These are phyloP conservation scores for Stenoptilia bipunctidactyla DNA, from an alignment of 2,888 invertebrate species.

Conservation along the genomic window DNA sequence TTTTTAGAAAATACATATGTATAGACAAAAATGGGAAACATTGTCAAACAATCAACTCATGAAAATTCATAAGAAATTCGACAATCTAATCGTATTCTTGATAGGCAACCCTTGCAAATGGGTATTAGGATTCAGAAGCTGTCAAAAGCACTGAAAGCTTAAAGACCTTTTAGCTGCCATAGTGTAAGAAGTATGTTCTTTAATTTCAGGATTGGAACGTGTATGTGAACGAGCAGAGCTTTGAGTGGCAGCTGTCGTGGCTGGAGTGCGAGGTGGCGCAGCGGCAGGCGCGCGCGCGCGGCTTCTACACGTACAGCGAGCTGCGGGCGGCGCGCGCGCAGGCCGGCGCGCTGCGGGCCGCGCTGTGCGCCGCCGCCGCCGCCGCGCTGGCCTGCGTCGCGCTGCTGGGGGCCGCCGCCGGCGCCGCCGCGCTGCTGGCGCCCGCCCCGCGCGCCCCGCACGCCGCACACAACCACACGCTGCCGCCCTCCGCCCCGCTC, in stretches of 20 bases:
- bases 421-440: conserved; percentile 1
- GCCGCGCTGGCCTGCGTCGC: conserved; percentile 23
- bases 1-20: too few species aligned
- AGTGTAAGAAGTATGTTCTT: not conserved
- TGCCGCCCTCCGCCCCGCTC: conserved; percentile 5
- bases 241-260: conserved; percentile 78
- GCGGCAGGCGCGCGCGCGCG: conserved; percentile 78
- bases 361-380: conserved; percentile 17
- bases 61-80: too few species aligned
- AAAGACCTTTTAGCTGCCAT: not conserved
- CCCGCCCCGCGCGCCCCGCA: conserved; percentile 1
- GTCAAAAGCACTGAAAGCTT: not conserved
- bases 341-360: conserved; percentile 17
- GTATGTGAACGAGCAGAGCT: conserved; percentile 81
- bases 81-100: too few species aligned
- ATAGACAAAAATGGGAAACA: too few species aligned
- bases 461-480: not conserved
- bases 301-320: conserved; percentile 89
- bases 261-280: conserved; percentile 81
- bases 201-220: conserved; percentile 84
- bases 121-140: not conserved
- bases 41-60: too few species aligned
- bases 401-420: conserved; percentile 23
- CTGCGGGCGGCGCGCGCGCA: conserved; percentile 52
- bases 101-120: too few species aligned